These are phyloP conservation scores for Protodeltote pygarga DNA, from an alignment of 2,888 invertebrate genomes.

Conservation along the genomic window DNA sequence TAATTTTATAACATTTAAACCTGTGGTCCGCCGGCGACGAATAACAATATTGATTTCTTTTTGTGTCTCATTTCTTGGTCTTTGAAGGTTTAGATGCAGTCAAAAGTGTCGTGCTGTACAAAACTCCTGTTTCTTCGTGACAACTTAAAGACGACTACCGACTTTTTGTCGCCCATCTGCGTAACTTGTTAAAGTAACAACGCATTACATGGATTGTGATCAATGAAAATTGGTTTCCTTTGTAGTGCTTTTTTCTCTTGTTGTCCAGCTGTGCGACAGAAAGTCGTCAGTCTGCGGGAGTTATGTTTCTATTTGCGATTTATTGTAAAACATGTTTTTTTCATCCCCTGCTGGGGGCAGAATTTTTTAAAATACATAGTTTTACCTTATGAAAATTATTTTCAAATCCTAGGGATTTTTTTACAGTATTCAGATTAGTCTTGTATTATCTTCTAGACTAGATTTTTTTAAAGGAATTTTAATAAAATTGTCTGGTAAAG, in stretches of 20 bases:
- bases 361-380: not conserved
- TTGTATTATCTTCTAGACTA: too few relatives aligned
- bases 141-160: not conserved
- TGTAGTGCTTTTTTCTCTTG: conserved; percentile 17
- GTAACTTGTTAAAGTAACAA: conserved; percentile 7
- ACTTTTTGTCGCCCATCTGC: conserved; percentile 10
- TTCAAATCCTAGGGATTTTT: too few relatives aligned
- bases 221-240: conserved; percentile 26
- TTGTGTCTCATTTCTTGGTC: too few relatives aligned
- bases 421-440: too few relatives aligned
- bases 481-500: too few relatives aligned
- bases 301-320: conserved; percentile 18
- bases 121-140: not conserved
- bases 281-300: conserved; percentile 5
- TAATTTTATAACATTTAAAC: too few relatives aligned
- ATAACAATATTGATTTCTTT: too few relatives aligned
- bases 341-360: not conserved
- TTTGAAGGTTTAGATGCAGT: too few relatives aligned
- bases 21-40: too few relatives aligned
- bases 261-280: conserved; percentile 17
- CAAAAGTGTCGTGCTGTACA: too few relatives aligned
- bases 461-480: too few relatives aligned
- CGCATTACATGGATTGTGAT: conserved; percentile 1
- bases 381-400: too few relatives aligned
- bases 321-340: conserved; percentile 3